Percentiles rank a stretch among this genome's conserved stretches.
Evolutionary conservation across 2,888 invertebrate species (phyloP).

Genomic region (Eucera pruinosa): DNA sequence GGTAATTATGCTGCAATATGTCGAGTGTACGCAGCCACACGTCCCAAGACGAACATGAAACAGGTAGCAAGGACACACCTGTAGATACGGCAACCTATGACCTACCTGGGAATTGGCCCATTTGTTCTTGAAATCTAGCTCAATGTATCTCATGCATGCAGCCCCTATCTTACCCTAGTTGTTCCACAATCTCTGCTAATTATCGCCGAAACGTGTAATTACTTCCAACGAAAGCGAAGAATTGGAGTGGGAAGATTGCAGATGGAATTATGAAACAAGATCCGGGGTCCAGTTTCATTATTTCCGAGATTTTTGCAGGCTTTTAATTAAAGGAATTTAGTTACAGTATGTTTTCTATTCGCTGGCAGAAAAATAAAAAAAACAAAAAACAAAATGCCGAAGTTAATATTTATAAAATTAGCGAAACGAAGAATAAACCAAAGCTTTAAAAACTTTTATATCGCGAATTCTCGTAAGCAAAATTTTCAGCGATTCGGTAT

Average conservation of each 20-base stretch:
- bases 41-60: slow-evolving; percentile 58
- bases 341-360: no score
- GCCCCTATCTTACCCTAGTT: slow-evolving; percentile 25
- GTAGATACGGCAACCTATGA: slow-evolving; percentile 54
- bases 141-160: slow-evolving; percentile 31
- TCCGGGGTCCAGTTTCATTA: background rate
- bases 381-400: no score
- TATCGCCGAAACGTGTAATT: slow-evolving; percentile 20
- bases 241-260: background rate
- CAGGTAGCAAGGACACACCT: slow-evolving; percentile 33
- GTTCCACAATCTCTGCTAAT: slow-evolving; percentile 24
- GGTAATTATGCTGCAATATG: slow-evolving; percentile 28
- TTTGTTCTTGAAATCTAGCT: slow-evolving; percentile 50
- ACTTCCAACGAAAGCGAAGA: background rate
- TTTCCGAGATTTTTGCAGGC: no score
- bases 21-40: slow-evolving; percentile 28
- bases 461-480: no score
- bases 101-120: slow-evolving; percentile 58
- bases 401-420: no score
- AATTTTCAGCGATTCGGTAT: no score
- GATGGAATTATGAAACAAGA: background rate
- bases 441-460: no score
- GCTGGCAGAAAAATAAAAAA: no score
- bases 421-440: no score
- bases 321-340: no score